A percentile compares a stretch with the other conserved stretches of the same genome.
Evolutionary conservation across 92 coral and sea anemone genomes (phyloP).

Genomic region (Zoanthus sociatus): DNA sequence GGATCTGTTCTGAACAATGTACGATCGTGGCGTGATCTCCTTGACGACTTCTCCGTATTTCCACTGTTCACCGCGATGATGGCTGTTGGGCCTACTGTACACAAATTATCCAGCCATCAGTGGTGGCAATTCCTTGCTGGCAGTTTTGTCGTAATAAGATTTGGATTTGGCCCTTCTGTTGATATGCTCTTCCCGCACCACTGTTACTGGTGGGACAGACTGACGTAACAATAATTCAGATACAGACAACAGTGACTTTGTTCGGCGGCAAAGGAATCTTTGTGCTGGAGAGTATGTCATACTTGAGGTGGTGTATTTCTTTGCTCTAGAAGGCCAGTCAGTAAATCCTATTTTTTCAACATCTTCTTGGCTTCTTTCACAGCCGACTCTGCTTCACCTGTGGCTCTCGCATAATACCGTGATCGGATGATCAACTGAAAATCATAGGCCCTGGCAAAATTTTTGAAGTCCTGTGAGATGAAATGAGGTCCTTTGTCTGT

Average conservation of each 20-base stretch:
- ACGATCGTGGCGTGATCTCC: constrained; percentile 47
- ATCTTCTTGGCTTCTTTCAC: too few relatives aligned
- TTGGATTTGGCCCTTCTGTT: constrained; percentile 17
- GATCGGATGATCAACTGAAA: too few relatives aligned
- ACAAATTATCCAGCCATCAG: neutral
- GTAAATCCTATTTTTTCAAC: neutral
- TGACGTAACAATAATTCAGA: constrained; percentile 18
- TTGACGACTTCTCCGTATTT: neutral
- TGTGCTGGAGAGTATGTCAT: constrained; percentile 8
- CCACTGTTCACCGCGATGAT: constrained; percentile 47
- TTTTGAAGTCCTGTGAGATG: too few relatives aligned
- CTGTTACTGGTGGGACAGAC: constrained; percentile 21
- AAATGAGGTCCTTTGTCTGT: too few relatives aligned
- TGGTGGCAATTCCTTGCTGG: neutral
- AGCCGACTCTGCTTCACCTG: too few relatives aligned
- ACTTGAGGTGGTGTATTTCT: neutral
- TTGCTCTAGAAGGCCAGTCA: constrained; percentile 8
- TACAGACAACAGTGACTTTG: constrained; percentile 8
- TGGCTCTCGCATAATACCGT: too few relatives aligned
- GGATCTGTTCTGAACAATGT: constrained; percentile 37
- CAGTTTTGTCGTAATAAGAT: constrained; percentile 8
- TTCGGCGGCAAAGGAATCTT: constrained; percentile 4
- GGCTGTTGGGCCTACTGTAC: constrained; percentile 16
- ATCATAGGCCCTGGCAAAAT: too few relatives aligned
- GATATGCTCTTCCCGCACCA: neutral